Conservation (phyloP, 2,797 vertebrate genomes). For the Lepus townsendii region DNA sequence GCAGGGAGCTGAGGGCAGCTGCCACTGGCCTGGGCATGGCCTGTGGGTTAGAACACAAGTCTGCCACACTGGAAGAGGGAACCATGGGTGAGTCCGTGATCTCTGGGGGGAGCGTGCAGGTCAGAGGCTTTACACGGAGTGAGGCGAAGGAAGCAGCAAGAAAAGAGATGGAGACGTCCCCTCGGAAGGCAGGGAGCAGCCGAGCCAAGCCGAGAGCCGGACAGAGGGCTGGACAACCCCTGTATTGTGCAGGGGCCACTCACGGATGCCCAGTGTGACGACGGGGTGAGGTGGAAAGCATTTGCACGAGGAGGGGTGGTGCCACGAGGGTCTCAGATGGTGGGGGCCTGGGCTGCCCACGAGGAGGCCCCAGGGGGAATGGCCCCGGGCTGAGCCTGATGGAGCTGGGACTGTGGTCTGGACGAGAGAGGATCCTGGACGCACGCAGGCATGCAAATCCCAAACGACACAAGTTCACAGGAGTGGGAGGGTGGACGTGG, state of each 20-base stretch:
- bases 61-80: fast-evolving
- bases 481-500: too few species aligned
- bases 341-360: neutral
- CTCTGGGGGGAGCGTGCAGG: neutral
- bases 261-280: neutral
- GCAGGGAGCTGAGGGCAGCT: neutral
- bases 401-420: neutral
- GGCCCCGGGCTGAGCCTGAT: neutral
- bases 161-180: neutral
- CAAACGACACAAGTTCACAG: too few species aligned
- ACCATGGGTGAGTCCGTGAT: neutral
- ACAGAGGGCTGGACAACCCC: neutral
- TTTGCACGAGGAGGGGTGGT: neutral
- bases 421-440: too few species aligned
- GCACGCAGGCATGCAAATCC: too few species aligned
- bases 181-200: neutral
- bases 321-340: neutral
- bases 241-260: neutral
- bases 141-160: neutral
- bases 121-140: neutral
- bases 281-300: neutral
- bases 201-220: neutral
- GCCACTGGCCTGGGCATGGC: neutral
- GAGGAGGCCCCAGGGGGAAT: neutral
- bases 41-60: neutral